These are phyloP conservation scores for Mesocentrotus franciscanus DNA, from an alignment of 53 echinoderm and acorn worm genomes.

Conservation along the genomic window DNA sequence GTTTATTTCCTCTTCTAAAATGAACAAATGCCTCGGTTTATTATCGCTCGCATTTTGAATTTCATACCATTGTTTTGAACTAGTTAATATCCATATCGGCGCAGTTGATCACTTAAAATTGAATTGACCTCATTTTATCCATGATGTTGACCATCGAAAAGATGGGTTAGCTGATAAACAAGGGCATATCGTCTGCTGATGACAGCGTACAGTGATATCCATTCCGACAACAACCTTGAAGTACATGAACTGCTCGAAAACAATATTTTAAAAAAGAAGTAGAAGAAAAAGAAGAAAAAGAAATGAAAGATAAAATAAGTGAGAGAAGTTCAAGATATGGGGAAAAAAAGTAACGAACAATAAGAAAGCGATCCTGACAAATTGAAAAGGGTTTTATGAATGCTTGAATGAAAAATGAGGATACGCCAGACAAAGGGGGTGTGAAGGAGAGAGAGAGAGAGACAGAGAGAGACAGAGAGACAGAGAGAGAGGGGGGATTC, in stretches of 20 bases:
- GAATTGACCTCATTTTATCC: not conserved
- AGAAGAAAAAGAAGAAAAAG: not conserved
- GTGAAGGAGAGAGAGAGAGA: too few species aligned
- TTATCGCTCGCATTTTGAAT: not conserved
- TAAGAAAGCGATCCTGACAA: too few species aligned
- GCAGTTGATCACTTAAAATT: not conserved
- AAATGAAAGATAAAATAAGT: too few species aligned
- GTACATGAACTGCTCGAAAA: not conserved
- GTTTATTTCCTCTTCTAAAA: not conserved
- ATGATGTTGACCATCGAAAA: not conserved
- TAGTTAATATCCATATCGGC: not conserved
- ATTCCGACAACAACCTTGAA: slow-evolving; percentile 1
- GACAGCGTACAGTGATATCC: not conserved
- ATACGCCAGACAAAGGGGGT: too few species aligned
- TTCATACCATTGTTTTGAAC: not conserved
- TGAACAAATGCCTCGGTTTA: not conserved
- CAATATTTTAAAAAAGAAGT: not conserved
- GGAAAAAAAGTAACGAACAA: too few species aligned
- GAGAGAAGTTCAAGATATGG: too few species aligned
- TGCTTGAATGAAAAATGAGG: too few species aligned
- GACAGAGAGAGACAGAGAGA: too few species aligned
- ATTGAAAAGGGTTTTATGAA: too few species aligned
- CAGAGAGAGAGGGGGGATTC: too few species aligned
- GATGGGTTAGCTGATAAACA: slow-evolving; percentile 5
- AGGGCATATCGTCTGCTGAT: not conserved